Base-by-base conservation (phyloP, 1,140 invertebrate species). In the Drosophila nasuta region DNA sequence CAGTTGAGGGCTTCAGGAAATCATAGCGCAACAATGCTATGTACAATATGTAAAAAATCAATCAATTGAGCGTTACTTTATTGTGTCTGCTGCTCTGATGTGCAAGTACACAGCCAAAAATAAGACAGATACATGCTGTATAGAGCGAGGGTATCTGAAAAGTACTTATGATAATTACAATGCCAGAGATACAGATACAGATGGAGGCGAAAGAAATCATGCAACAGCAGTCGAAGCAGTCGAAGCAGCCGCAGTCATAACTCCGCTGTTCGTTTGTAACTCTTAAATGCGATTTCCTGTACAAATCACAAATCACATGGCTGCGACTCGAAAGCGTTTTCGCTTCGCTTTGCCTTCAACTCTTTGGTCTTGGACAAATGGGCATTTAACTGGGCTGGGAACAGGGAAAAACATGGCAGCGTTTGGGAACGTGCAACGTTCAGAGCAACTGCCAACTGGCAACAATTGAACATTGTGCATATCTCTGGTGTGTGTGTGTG, bases 81-180 rank as follows among this genome's bases (percentile, higher is more conserved):
- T 38, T 38, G 35, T 38, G 35, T 10, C 35, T 33, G 33, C 6
- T 33, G 30, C 30, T 5, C 30, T 59, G 54, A 43, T 20, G n/a
- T 48, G 43, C 51, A 60, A 54, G 64, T 62, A 49, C 45, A 59
- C 35, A 38, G 10, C 20, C 20, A 0, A 25, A 25, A 20, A 45
- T n/a, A 5, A 45, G 13, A 48, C 35, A 41, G 10, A 20, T 41
- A 57, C 33, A 25, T 25, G 41, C 41, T 43, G 35, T 70, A 25
- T 25, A 20, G 1, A 20, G 20, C 0, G 20, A 25, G 20, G 20
- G 20, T 25, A 49, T 63, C 35, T 68, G 10, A 57, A 25, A 72
- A 83, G 83, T 89, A 89, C 83, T 88, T 88, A 88, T 72, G 67
- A 89, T 88, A 88, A 88, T 88, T 88, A 88, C 81, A 88, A 74